Evolutionary conservation across 2,888 invertebrate genomes (phyloP), one percentile per base, ranked within the genome.

Genomic region (Caradrina clavipalpis): DNA sequence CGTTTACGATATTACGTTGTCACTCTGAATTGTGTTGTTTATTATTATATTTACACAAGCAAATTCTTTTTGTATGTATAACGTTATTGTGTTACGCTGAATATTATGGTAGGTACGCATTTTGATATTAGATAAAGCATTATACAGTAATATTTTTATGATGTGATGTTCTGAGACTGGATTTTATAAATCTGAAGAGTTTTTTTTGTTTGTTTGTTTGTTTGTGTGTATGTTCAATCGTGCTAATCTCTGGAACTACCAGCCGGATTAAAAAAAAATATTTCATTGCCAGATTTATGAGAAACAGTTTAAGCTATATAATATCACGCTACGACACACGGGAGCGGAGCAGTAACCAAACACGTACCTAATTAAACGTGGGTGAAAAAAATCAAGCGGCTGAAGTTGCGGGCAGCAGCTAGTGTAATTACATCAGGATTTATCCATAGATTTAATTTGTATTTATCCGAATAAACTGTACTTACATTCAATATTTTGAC

Each of bases 401-500:
- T 4, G 26, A 26, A 26, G 26, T 26, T 4, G 26, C 2, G 26
- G 26, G 26, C 26, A 26, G 26, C 2, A 26, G 26, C 26, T 26
- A 26, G 26, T 26, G 26, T 26, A 26, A n/a, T 60, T 51, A 19
- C 39, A 59, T 17, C n/a, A 22, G 58, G 10, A 11, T 39, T 39
- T 39, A 39, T 39, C 1, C 2, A 45, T 45, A 45, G 15, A 17
- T 10, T 45, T 45, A 13, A 5, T 2, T 45, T 11, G 4, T 17
- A 55, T 67, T 55, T 42, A 21, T 35, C 45, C 8, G 55, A 58
- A 72, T 71, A 76, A 61, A 79, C 42, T 60, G 59, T 66, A 71
- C 57, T 70, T 61, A 55, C 54, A 59, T 68, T 74, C 71, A 83
- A 84, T 82, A 75, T 84, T 82, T 67, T 81, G 82, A 82, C 82